These are phyloP conservation scores for Eupsittula cactorum DNA, from an alignment of 2,113 vertebrate genomes.

Conservation along the genomic window DNA sequence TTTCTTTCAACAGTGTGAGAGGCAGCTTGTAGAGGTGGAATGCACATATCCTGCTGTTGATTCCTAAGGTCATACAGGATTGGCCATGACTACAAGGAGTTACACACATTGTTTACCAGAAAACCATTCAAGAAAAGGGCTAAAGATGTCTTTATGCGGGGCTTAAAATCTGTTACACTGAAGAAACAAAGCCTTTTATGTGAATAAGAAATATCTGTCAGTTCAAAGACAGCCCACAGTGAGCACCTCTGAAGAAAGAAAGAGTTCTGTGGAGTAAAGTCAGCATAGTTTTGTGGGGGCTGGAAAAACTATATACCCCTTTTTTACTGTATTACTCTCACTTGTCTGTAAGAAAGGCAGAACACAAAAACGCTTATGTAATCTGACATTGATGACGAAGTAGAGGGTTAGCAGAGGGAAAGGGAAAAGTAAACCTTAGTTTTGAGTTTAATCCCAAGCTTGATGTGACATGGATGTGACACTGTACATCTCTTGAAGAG, in stretches of 20 bases:
- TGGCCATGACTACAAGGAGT: neutral
- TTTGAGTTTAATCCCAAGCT: neutral
- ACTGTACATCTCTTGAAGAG: neutral
- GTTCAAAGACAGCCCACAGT: neutral
- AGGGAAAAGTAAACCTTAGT: neutral
- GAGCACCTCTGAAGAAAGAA: neutral
- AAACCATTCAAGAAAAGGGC: neutral
- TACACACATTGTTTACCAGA: neutral
- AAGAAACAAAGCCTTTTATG: neutral
- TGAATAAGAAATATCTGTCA: neutral
- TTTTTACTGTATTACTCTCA: neutral
- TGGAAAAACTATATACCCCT: neutral
- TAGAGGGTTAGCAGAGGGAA: neutral
- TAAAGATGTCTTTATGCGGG: neutral
- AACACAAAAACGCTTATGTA: neutral
- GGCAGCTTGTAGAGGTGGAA: neutral
- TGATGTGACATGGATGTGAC: accelerated
- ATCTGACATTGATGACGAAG: neutral
- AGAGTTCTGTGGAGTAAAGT: neutral
- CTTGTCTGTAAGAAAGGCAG: neutral
- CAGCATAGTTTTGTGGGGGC: neutral
- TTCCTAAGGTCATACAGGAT: neutral
- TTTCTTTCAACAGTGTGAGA: neutral
- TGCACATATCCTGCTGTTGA: neutral
- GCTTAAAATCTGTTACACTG: neutral